Base-by-base conservation (phyloP, 1,140 invertebrate genomes). In the Ptiloglossa arizonensis region DNA sequence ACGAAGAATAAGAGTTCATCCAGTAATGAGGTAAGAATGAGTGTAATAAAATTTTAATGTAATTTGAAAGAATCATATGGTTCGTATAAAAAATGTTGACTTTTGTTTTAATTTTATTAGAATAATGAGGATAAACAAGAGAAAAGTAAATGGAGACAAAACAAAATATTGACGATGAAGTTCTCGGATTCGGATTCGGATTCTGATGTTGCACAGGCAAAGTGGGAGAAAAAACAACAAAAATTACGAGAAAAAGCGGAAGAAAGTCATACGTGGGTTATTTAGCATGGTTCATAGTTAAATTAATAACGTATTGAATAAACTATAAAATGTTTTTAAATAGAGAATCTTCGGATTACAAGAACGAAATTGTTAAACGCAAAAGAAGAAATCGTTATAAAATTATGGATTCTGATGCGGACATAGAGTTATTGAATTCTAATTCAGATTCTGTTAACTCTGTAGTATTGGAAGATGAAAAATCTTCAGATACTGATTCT, bases 361-460 rank as follows among this genome's bases (percentile, higher is more conserved):
- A 75, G 24, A 13, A 86, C 1, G 2, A 82, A 80, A 13, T 82
- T 73, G 41, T 52, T 13, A 82, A 73, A 64, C 57, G 69, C 3
- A 87, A 60, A 86, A 87, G 71, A 67, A 83, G 71, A 46, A 76
- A 5, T 13, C 50, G 85, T 63, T 72, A 84, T 80, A 86, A 82
- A 75, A 73, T 91, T 11, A 17, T 91, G 0, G 85, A 89, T 78
- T 92, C 91, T 6, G 91, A 92, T 83, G 91, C 91, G 11, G 91
- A 92, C 68, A 19, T 80, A 8, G 84, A 87, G 44, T 2, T 82
- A 8, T 77, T 81, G 6, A 68, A 86, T 44, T 66, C 35, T 3
- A 80, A 83, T 52, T 80, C 81, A 1, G 73, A 83, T 11, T 79
- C 80, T 9, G 71, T 81, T 38, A 66, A 13, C 5, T 81, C 66